Conservation (phyloP, 1,140 invertebrate genomes). For the Hylaeus anthracinus region DNA sequence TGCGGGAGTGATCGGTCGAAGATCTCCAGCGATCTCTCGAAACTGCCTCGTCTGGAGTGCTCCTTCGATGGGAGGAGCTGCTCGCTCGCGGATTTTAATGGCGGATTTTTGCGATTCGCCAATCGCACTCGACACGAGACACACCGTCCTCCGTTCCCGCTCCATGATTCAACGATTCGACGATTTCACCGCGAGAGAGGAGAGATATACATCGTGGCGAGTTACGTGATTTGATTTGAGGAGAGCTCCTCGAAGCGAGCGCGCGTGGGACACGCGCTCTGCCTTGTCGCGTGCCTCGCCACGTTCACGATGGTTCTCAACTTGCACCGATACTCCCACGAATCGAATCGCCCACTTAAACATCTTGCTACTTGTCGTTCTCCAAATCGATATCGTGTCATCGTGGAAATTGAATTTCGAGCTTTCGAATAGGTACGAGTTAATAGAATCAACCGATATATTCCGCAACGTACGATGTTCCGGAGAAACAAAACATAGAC, state of each 20-base stretch:
- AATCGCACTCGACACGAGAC: constrained; percentile 65
- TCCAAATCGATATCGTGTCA: too few relatives aligned
- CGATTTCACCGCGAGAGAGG: constrained; percentile 56
- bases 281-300: constrained; percentile 69
- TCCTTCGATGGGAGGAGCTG: constrained; percentile 75
- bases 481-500: too few relatives aligned
- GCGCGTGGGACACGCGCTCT: constrained; percentile 65
- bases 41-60: constrained; percentile 35
- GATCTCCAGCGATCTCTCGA: constrained; percentile 53
- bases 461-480: too few relatives aligned
- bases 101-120: constrained; percentile 77
- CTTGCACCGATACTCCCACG: not conserved
- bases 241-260: constrained; percentile 61
- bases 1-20: constrained; percentile 31
- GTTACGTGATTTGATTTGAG: constrained; percentile 74
- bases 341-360: not conserved
- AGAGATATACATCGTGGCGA: constrained; percentile 52
- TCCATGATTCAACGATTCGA: constrained; percentile 54
- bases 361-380: not conserved
- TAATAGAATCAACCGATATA: too few relatives aligned
- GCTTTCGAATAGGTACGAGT: too few relatives aligned
- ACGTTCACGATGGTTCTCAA: constrained; percentile 51
- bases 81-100: constrained; percentile 73
- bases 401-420: too few relatives aligned
- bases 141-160: constrained; percentile 51